Conservation (phyloP, 2,888 invertebrate species). For the Apeira syringaria region DNA sequence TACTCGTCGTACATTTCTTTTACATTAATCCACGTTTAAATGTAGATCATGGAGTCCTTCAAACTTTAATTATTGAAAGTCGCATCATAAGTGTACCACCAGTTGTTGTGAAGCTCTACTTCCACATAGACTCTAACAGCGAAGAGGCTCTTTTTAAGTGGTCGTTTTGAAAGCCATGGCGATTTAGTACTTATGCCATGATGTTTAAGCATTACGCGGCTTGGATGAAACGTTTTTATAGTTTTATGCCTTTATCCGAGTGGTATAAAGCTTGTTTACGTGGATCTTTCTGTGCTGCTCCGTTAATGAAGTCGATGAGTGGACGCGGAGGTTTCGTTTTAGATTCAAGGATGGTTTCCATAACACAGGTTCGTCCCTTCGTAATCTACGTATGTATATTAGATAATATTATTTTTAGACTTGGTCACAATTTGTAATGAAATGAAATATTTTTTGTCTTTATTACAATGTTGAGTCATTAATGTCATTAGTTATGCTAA, state of each 20-base stretch:
- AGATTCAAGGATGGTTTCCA: conserved; percentile 24
- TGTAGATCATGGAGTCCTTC: conserved; percentile 42
- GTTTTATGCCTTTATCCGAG: conserved; percentile 44
- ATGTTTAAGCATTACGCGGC: conserved; percentile 35
- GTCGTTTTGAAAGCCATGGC: conserved; percentile 29
- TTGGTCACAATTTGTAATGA: too few species aligned
- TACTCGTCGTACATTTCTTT: conserved; percentile 15
- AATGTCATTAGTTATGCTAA: too few species aligned
- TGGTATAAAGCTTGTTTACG: conserved; percentile 36
- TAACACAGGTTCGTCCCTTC: neutral
- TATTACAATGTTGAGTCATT: too few species aligned
- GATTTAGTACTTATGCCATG: conserved; percentile 49
- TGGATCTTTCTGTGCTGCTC: conserved; percentile 25
- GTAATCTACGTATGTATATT: neutral
- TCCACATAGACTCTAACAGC: neutral
- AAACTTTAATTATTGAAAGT: conserved; percentile 44
- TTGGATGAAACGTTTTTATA: conserved; percentile 51
- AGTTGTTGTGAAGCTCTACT: conserved; percentile 26
- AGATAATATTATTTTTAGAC: too few species aligned
- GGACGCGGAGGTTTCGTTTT: conserved; percentile 18
- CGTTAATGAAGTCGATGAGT: conserved; percentile 36
- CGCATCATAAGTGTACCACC: conserved; percentile 40
- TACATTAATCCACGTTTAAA: conserved; percentile 39
- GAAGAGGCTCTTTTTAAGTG: neutral
- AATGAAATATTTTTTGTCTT: too few species aligned